These are phyloP conservation scores for Ennomos erosarius DNA, from an alignment of 2,888 invertebrate genomes.

Conservation along the genomic window DNA sequence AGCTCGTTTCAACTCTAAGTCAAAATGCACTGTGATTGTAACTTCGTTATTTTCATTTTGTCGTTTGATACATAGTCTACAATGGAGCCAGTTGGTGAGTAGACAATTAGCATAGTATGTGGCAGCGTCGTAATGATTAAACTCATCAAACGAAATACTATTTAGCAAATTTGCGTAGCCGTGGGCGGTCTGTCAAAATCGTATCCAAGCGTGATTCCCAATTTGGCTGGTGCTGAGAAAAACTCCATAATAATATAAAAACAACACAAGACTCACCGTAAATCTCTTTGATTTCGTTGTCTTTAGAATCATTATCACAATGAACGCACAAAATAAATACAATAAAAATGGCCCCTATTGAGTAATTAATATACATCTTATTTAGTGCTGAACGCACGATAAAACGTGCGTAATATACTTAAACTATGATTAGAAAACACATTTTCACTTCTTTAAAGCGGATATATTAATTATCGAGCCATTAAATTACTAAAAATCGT, in stretches of 20 bases:
- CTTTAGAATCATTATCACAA: slow-evolving; percentile 81
- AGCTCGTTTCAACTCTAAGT: too few relatives aligned
- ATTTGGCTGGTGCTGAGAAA: slow-evolving; percentile 7
- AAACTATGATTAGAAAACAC: slow-evolving; percentile 73
- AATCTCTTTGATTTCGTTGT: slow-evolving; percentile 81
- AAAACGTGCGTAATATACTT: slow-evolving; percentile 66
- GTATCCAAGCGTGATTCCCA: slow-evolving; percentile 9
- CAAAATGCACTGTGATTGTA: too few relatives aligned
- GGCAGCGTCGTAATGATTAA: too few relatives aligned
- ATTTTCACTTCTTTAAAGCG: slow-evolving; percentile 73
- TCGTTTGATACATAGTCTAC: too few relatives aligned
- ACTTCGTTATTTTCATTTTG: too few relatives aligned
- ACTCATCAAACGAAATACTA: not conserved
- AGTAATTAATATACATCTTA: slow-evolving; percentile 80
- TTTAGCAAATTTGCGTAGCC: slow-evolving; percentile 27
- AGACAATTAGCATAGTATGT: too few relatives aligned
- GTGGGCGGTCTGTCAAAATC: slow-evolving; percentile 50
- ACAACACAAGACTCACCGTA: slow-evolving; percentile 66
- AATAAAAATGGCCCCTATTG: slow-evolving; percentile 84
- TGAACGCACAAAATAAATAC: slow-evolving; percentile 84
- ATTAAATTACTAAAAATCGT: slow-evolving; percentile 69
- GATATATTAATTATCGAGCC: slow-evolving; percentile 67
- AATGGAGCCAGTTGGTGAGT: too few relatives aligned
- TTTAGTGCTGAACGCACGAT: slow-evolving; percentile 64
- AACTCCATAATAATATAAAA: slow-evolving; percentile 9